Conservation (phyloP, 64 coral and sea anemone species). For the Acropora tenuis region DNA sequence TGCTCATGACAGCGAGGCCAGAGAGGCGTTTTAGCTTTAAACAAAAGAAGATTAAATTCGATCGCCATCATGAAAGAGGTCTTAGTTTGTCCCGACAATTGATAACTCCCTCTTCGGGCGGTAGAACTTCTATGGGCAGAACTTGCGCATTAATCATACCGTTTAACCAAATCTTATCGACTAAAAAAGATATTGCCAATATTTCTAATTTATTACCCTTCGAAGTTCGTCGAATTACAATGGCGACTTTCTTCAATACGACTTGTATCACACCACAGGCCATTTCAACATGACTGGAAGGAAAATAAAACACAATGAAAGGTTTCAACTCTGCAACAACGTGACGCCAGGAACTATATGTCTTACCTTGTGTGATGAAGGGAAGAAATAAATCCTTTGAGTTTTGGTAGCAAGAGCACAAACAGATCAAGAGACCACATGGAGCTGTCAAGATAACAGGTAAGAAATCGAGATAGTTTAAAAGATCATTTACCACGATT, state of each 20-base stretch:
- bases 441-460: conserved; percentile 39
- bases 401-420: conserved; percentile 72
- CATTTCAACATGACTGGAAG: conserved; percentile 88
- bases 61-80: too few species aligned
- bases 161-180: too few species aligned
- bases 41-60: too few species aligned
- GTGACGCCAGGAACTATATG: not conserved
- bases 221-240: conserved; percentile 42
- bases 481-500: too few species aligned
- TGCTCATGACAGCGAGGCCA: too few species aligned
- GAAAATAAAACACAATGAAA: not conserved
- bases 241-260: conserved; percentile 76
- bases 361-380: conserved; percentile 84
- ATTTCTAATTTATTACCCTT: conserved; percentile 32
- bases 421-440: conserved; percentile 76
- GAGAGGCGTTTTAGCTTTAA: too few species aligned
- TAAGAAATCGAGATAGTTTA: not conserved
- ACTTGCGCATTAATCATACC: too few species aligned
- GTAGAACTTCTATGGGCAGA: too few species aligned
- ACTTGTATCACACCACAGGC: conserved; percentile 73
- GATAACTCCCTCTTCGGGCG: too few species aligned
- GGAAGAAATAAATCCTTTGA: conserved; percentile 78
- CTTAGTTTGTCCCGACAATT: too few species aligned
- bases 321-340: not conserved
- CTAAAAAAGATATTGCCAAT: not conserved